Base-by-base conservation (phyloP, 2,888 invertebrate species). In the Stenurella melanura region DNA sequence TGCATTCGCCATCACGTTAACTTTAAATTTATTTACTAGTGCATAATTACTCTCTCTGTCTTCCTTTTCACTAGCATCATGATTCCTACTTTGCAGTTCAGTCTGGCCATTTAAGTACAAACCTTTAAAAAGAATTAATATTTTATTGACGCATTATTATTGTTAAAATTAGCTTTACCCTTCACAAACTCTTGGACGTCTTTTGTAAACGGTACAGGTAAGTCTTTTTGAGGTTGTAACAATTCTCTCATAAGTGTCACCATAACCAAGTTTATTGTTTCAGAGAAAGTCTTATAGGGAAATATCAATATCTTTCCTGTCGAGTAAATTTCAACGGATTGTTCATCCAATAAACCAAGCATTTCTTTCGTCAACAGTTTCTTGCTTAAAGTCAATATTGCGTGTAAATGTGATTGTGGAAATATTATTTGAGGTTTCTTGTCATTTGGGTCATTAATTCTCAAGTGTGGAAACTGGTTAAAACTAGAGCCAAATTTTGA, bases 1-100 rank as follows among this genome's bases (percentile, higher is more conserved):
- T 0, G 98, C 97, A 90, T 98, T 98, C 0, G 98, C 97, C 94
- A 97, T 97, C 0, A 98, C 97, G 86, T 97, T 97, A 54, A 98
- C 94, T 91, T 97, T 97, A 88, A 97, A 97, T 88, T 96, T 96
- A 89, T 97, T 96, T 2, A 97, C 95, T 0, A 95, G 93, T 0
- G 94, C 93, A 85, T 91, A 95, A 89, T 96, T 96, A 76, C 93
- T 95, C 86, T 96, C 96, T 12, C 94, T 91, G 82, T 96, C 95
- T 86, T 97, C 96, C 38, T 93, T 92, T 86, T 96, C 96, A 30
- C 96, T 96, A 0, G 94, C 94, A 86, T 96, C 96, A 85, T 96
- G 96, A 84, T 96, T 95, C 30, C 95, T 93, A 78, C 95, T 95
- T 85, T 97, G 96, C 38, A 98, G 90, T 87, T 98, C 98, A 0